Conservation (phyloP, 1,140 invertebrate species). For the Latrodectus geometricus region DNA sequence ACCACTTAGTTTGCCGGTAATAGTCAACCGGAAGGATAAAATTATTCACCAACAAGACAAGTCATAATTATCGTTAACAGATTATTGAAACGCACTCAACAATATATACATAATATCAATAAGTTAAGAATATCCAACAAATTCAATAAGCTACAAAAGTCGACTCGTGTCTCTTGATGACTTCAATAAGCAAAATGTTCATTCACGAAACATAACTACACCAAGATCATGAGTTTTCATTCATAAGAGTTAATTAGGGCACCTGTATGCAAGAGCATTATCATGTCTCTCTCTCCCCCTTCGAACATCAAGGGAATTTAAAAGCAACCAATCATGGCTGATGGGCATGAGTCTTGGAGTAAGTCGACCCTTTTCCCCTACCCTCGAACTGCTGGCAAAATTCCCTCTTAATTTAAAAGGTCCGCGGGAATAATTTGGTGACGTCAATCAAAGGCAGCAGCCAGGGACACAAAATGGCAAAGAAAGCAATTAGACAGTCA, state of each 20-base stretch:
- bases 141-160: neutral
- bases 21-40: too few relatives aligned
- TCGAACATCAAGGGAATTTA: constrained; percentile 54
- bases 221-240: constrained; percentile 52
- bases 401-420: constrained; percentile 55
- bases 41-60: too few relatives aligned
- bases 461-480: neutral
- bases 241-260: constrained; percentile 61
- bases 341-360: constrained; percentile 36
- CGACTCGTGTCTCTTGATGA: neutral
- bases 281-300: constrained; percentile 43
- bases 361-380: neutral
- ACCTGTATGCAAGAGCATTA: constrained; percentile 57
- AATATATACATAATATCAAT: too few relatives aligned
- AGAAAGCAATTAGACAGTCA: neutral
- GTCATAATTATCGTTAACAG: too few relatives aligned
- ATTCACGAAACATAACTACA: constrained; percentile 61
- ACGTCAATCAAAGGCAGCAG: constrained; percentile 50
- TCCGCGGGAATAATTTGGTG: constrained; percentile 45
- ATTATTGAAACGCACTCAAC: too few relatives aligned
- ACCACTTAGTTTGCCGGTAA: too few relatives aligned
- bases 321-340: constrained; percentile 61
- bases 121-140: neutral
- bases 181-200: constrained; percentile 30
- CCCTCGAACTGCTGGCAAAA: constrained; percentile 18